Conservation (phyloP, 1,140 invertebrate genomes). For the Platyura marginata region DNA sequence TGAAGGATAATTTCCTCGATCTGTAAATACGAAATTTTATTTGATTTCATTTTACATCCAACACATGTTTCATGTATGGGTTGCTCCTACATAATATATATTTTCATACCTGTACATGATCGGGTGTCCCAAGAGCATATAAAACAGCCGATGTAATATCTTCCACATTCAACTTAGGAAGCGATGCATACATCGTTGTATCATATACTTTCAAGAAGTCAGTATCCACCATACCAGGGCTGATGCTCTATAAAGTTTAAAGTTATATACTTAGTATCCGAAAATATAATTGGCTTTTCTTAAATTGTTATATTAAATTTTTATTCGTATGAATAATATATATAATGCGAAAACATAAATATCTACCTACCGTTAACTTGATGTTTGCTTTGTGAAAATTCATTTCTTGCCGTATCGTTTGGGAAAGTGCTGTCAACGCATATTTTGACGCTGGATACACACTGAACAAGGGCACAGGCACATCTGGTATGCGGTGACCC, state of each 20-base stretch:
- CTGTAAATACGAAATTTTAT: not conserved
- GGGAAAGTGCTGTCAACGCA: constrained; percentile 32
- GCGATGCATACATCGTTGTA: constrained; percentile 15
- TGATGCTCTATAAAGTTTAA: constrained; percentile 28
- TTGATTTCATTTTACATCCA: not conserved
- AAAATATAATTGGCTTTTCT: not conserved
- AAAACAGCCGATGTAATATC: constrained; percentile 31
- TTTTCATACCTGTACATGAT: constrained; percentile 25
- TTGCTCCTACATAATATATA: not conserved
- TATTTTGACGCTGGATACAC: constrained; percentile 38
- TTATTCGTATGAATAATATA: not conserved
- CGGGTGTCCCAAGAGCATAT: constrained; percentile 28
- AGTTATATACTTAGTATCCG: not conserved
- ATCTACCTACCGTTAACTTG: constrained; percentile 27
- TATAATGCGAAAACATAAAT: not conserved
- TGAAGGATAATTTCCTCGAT: not conserved
- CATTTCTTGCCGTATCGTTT: constrained; percentile 38
- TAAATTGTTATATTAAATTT: not conserved
- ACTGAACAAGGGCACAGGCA: constrained; percentile 27
- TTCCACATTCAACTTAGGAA: constrained; percentile 24
- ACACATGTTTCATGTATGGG: not conserved
- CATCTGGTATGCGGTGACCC: constrained; percentile 27
- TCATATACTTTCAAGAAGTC: constrained; percentile 28
- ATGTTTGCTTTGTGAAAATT: constrained; percentile 28
- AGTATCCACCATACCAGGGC: constrained; percentile 35